These are phyloP conservation scores for Zenarchopterus dispar DNA, from an alignment of 2,797 vertebrate genomes.

Conservation along the genomic window DNA sequence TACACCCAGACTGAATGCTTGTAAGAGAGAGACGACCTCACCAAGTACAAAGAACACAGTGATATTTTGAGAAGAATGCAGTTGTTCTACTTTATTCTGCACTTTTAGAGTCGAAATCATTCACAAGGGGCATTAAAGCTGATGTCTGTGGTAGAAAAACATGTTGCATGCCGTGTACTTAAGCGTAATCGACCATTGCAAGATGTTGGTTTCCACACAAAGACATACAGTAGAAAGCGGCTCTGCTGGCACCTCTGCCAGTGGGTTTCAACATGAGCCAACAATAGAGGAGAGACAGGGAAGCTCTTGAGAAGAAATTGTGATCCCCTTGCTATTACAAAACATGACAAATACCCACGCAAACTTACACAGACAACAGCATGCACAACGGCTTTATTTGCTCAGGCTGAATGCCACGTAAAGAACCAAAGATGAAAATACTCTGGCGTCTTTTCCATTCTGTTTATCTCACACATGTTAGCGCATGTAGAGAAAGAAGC, in stretches of 20 bases:
- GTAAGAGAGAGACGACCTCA: too few species aligned
- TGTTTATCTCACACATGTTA: constrained; percentile 22
- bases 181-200: constrained; percentile 40
- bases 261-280: constrained; percentile 47
- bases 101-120: too few species aligned
- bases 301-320: constrained; percentile 63
- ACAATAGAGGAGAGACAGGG: constrained; percentile 46
- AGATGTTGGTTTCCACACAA: constrained; percentile 54
- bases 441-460: constrained; percentile 6
- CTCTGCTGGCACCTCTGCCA: constrained; percentile 55
- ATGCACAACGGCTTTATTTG: constrained; percentile 42
- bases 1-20: too few species aligned
- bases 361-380: constrained; percentile 50
- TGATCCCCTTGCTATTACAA: constrained; percentile 64
- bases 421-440: constrained; percentile 10
- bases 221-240: constrained; percentile 60
- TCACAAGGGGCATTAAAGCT: too few species aligned
- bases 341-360: constrained; percentile 58
- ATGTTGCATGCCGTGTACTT: constrained; percentile 21
- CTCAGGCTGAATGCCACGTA: constrained; percentile 16
- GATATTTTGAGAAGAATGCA: too few species aligned
- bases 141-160: too few species aligned
- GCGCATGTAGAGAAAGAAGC: constrained; percentile 22
- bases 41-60: too few species aligned
- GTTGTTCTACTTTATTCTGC: too few species aligned